A percentile compares a stretch with the other conserved stretches of the same genome.
phyloP scores from a whole-genome alignment of 2,888 invertebrate species.

The Sepioteuthis lessoniana region DNA sequence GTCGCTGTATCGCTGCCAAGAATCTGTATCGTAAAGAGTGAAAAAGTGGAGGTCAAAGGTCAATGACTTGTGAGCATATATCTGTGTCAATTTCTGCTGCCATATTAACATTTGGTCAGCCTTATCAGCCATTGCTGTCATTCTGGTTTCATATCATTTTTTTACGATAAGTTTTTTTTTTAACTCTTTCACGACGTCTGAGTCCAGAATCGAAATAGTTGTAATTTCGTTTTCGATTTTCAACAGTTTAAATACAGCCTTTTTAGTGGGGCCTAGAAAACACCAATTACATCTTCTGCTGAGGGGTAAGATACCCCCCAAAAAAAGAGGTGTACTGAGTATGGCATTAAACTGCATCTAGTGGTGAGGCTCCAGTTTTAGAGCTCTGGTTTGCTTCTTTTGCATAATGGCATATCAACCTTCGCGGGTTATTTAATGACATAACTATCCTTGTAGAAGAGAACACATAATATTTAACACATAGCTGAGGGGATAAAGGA shows the following conservation, averaged over 20 bases:
- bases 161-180: not conserved
- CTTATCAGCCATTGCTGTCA: not conserved
- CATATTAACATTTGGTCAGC: not conserved
- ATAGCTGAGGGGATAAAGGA: too few relatives aligned
- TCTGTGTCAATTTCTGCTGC: not conserved
- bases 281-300: too few relatives aligned
- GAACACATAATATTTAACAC: too few relatives aligned
- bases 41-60: not conserved
- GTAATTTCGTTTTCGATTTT: not conserved
- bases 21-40: not conserved
- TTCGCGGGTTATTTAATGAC: too few relatives aligned
- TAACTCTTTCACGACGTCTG: not conserved
- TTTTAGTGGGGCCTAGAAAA: too few relatives aligned
- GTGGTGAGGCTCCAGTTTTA: too few relatives aligned
- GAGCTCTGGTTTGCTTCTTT: too few relatives aligned
- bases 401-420: too few relatives aligned
- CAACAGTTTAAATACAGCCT: not conserved
- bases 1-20: not conserved
- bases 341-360: too few relatives aligned
- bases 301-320: too few relatives aligned
- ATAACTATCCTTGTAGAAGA: too few relatives aligned
- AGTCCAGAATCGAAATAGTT: not conserved
- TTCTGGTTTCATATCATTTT: not conserved
- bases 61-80: not conserved
- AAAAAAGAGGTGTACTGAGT: too few relatives aligned